Conservation (phyloP, 1,140 invertebrate genomes). For the Tribolium castaneum region DNA sequence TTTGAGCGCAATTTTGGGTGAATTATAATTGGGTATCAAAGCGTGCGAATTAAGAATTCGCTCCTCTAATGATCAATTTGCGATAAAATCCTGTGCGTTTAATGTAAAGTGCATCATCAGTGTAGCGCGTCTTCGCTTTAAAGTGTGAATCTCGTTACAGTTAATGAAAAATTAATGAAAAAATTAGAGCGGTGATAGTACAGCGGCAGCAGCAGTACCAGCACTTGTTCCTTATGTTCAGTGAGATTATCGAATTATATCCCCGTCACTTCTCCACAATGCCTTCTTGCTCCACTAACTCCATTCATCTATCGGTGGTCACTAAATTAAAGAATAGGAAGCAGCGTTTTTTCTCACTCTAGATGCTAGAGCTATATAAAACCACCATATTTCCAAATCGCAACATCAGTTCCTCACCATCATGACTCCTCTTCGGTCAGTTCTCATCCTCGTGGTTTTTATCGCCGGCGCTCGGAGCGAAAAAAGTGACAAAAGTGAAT, state of each 20-base stretch:
- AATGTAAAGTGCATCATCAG: neutral
- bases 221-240: conserved; percentile 41
- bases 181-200: conserved; percentile 41
- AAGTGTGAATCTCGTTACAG: conserved; percentile 18
- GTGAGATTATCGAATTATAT: conserved; percentile 46
- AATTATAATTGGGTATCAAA: no score
- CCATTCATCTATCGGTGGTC: conserved; percentile 50
- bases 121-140: neutral
- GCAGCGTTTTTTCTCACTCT: conserved; percentile 44
- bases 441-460: neutral
- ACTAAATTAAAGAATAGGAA: conserved; percentile 51
- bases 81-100: neutral
- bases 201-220: neutral
- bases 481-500: conserved; percentile 56
- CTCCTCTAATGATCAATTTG: neutral
- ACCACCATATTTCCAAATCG: conserved; percentile 34
- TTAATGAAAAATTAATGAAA: conserved; percentile 31
- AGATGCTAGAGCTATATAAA: conserved; percentile 50
- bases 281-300: conserved; percentile 58
- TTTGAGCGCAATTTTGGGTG: no score
- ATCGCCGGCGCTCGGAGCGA: neutral
- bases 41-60: no score
- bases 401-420: conserved; percentile 46
- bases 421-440: conserved; percentile 10
- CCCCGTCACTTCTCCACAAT: conserved; percentile 57